A percentile compares a stretch with the other conserved stretches of the same genome.
Evolutionary conservation across 2,888 invertebrate genomes (phyloP).

Genomic region (Liodrosophila aerea): DNA sequence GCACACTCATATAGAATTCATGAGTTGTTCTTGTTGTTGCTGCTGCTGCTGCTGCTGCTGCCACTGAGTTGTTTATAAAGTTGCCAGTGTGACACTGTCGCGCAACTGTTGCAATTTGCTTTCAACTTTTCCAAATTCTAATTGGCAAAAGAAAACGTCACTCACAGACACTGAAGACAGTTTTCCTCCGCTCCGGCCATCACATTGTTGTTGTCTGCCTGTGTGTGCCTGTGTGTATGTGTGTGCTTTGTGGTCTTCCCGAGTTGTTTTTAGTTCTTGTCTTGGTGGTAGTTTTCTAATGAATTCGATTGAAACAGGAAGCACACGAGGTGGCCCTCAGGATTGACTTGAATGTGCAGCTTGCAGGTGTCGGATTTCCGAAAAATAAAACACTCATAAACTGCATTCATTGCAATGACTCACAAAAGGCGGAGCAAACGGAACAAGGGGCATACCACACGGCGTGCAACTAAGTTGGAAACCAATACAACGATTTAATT

Average conservation of each 20-base stretch:
- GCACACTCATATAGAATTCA: conserved; percentile 16
- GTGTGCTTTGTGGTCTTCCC: conserved; percentile 33
- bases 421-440: conserved; percentile 3
- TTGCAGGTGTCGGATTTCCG: conserved; percentile 42
- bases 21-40: conserved; percentile 15
- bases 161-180: conserved; percentile 50
- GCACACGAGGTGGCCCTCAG: conserved; percentile 19
- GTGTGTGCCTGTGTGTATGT: conserved; percentile 33
- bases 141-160: conserved; percentile 71
- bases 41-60: conserved; percentile 19
- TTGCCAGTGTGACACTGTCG: conserved; percentile 60
- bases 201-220: conserved; percentile 4
- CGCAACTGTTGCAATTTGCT: conserved; percentile 72
- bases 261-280: conserved; percentile 14
- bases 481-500: neutral
- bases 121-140: conserved; percentile 71
- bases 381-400: conserved; percentile 9
- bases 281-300: conserved; percentile 49
- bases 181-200: neutral
- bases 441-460: no score
- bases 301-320: conserved; percentile 31
- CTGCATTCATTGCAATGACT: conserved; percentile 25
- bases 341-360: conserved; percentile 28
- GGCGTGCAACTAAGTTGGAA: no score
- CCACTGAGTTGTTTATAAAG: conserved; percentile 50